These are phyloP conservation scores for Cichlasoma orientale DNA, from an alignment of 2,797 vertebrate species.

Conservation along the genomic window DNA sequence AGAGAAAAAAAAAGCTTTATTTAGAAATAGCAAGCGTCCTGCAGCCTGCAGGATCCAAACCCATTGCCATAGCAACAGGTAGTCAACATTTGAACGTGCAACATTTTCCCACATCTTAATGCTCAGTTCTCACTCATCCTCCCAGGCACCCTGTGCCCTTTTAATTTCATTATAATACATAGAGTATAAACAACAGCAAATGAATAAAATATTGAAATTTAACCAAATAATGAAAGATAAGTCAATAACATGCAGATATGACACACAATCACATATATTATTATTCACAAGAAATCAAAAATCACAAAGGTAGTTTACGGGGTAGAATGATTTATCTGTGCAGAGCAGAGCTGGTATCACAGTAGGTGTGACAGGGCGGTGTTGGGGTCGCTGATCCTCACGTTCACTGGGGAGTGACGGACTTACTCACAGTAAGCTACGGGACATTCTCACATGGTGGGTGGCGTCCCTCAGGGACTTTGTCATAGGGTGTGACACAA, in stretches of 20 bases:
- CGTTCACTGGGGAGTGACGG: conserved; percentile 38
- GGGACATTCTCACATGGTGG: conserved; percentile 75
- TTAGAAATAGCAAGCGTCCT: conserved; percentile 84
- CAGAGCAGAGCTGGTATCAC: conserved; percentile 7
- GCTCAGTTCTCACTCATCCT: conserved; percentile 66
- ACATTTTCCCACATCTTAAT: conserved; percentile 74
- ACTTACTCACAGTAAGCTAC: conserved; percentile 72
- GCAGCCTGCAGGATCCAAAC: conserved; percentile 79
- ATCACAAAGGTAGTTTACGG: background rate
- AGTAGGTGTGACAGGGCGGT: conserved; percentile 12
- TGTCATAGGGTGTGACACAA: conserved; percentile 52
- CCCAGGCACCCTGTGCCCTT: conserved; percentile 66
- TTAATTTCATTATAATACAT: conserved; percentile 67
- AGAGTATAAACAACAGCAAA: conserved; percentile 56
- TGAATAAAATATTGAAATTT: conserved; percentile 54
- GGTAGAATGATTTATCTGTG: conserved; percentile 1
- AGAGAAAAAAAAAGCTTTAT: conserved; percentile 78
- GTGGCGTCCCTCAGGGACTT: conserved; percentile 53
- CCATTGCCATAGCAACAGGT: conserved; percentile 84
- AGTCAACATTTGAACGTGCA: conserved; percentile 83
- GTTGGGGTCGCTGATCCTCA: conserved; percentile 27
- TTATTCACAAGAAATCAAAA: conserved; percentile 18
- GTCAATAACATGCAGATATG: conserved; percentile 21
- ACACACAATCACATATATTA: conserved; percentile 15
- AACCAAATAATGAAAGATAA: conserved; percentile 47